A percentile compares a stretch with the other conserved stretches of the same genome.
phyloP scores from a whole-genome alignment of 2,797 vertebrate species.

The Cygnus olor region DNA sequence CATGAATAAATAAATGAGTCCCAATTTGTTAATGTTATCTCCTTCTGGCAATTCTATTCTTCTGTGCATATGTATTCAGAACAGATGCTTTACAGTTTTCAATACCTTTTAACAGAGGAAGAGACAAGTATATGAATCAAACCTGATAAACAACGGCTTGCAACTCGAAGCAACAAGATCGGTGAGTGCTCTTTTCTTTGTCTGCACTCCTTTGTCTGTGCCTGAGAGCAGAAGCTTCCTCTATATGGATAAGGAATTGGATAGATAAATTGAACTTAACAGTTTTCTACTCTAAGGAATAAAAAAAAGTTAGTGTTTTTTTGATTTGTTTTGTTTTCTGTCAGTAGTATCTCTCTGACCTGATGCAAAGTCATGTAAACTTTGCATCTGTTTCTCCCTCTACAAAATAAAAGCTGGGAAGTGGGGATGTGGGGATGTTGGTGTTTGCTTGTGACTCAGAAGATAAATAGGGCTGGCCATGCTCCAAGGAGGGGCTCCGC shows the following conservation, averaged over 20 bases:
- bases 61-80: background rate
- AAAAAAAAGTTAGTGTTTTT: no score
- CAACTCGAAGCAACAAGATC: constrained; percentile 89
- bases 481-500: background rate
- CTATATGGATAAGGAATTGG: background rate
- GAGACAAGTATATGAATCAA: constrained; percentile 88
- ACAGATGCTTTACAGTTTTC: constrained; percentile 38
- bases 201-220: background rate
- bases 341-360: background rate
- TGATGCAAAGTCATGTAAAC: background rate
- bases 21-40: background rate
- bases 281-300: background rate
- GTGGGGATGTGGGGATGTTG: background rate
- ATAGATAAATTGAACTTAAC: background rate
- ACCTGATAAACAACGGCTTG: constrained; percentile 88
- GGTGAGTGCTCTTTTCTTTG: constrained; percentile 77
- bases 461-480: background rate
- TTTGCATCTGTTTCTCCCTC: background rate
- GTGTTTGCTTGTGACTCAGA: background rate
- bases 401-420: background rate
- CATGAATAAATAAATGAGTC: background rate
- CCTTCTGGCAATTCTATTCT: background rate
- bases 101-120: constrained; percentile 81
- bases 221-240: background rate
- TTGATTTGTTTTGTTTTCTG: no score